Conservation (phyloP, 2,888 invertebrate species). For the Meghimatium bilineatum region DNA sequence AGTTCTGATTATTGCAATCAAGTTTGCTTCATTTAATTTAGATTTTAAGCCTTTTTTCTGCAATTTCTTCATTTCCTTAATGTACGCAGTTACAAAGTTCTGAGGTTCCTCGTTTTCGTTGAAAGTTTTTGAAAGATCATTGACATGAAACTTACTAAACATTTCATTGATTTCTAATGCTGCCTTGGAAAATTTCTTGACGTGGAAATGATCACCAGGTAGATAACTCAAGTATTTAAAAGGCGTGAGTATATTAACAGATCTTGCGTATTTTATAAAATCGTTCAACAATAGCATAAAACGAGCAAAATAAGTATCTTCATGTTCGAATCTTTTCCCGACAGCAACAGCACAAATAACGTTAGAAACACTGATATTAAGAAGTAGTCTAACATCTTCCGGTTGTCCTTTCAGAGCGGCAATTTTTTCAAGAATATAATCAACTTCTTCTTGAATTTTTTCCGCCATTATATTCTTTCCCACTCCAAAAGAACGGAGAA, state of each 20-base stretch:
- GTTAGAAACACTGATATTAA: background rate
- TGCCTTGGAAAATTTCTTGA: conserved; percentile 42
- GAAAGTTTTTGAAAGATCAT: background rate
- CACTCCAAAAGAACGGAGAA: conserved; percentile 12
- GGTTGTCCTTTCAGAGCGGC: conserved; percentile 3
- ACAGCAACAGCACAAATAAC: conserved; percentile 12
- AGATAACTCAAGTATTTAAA: conserved; percentile 50
- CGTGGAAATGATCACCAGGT: conserved; percentile 54
- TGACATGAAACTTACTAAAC: background rate
- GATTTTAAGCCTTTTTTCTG: background rate
- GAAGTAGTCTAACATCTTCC: background rate
- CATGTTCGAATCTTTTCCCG: conserved; percentile 29
- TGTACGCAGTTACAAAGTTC: conserved; percentile 17
- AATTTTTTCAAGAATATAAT: background rate
- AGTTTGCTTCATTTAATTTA: background rate
- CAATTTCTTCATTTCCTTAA: conserved; percentile 11
- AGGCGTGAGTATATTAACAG: background rate
- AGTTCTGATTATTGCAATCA: conserved; percentile 15
- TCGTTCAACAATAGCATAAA: conserved; percentile 1
- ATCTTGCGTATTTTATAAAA: background rate
- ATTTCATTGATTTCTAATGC: background rate
- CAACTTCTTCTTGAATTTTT: conserved; percentile 42
- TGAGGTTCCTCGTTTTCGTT: conserved; percentile 27
- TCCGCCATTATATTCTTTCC: conserved; percentile 4
- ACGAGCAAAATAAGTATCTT: conserved; percentile 23